A percentile compares a stretch with the other conserved stretches of the same genome.
phyloP scores from a whole-genome alignment of 2,888 invertebrate genomes.

The Cephus sareptanus region DNA sequence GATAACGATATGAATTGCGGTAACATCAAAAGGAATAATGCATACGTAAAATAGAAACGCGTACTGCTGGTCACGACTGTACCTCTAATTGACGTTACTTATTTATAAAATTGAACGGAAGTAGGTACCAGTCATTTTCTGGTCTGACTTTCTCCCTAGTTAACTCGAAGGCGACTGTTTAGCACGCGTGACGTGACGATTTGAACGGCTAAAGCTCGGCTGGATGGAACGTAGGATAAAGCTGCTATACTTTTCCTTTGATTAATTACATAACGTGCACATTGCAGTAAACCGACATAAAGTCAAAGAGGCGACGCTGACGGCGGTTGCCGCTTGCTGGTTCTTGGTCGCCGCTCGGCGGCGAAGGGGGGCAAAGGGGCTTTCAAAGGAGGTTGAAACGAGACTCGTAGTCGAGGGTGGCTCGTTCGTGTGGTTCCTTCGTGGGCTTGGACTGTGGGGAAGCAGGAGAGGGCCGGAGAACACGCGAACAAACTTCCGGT shows the following conservation, averaged over 20 bases:
- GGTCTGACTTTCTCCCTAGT: not conserved
- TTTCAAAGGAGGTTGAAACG: no score
- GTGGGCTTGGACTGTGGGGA: not conserved
- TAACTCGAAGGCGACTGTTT: not conserved
- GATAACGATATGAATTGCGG: not conserved
- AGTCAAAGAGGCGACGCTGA: conserved; percentile 19
- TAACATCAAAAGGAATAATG: not conserved
- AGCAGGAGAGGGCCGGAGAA: conserved; percentile 23
- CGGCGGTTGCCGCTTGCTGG: not conserved
- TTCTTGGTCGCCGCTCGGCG: not conserved
- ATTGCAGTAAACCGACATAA: conserved; percentile 2
- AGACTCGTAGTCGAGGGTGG: no score
- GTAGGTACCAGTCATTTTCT: not conserved
- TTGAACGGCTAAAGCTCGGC: not conserved
- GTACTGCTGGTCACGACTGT: not conserved
- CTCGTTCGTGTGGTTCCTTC: not conserved
- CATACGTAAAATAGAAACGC: not conserved
- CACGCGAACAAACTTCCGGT: conserved; percentile 35
- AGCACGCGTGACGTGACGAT: not conserved
- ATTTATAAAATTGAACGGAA: not conserved
- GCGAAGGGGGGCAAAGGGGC: not conserved
- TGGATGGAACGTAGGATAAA: not conserved
- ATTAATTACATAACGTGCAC: conserved; percentile 30
- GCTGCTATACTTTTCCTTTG: conserved; percentile 15
- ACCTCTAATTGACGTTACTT: not conserved